Conservation (phyloP, 2,797 vertebrate genomes). For the Halcyon badia region DNA sequence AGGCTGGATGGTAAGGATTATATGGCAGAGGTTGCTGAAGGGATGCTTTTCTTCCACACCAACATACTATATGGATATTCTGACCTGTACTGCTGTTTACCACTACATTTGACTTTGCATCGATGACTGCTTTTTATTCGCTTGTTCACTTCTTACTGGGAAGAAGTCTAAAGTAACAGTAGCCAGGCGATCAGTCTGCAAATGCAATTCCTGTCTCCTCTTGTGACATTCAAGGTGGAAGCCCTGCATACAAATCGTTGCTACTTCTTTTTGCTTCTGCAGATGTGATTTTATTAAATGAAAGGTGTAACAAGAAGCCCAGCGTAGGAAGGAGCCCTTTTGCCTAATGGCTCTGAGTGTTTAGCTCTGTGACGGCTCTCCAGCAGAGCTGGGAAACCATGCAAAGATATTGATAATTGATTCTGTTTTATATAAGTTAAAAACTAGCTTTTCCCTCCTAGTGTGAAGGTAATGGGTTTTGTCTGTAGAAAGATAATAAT, state of each 20-base stretch:
- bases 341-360: conserved; percentile 43
- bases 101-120: neutral
- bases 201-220: conserved; percentile 37
- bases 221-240: conserved; percentile 29
- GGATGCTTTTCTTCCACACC: neutral
- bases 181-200: neutral
- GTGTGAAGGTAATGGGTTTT: conserved; percentile 74
- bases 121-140: neutral
- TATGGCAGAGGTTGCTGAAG: neutral
- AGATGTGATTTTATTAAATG: conserved; percentile 59
- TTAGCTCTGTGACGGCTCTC: conserved; percentile 34
- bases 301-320: conserved; percentile 33
- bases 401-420: conserved; percentile 71
- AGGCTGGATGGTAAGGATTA: neutral
- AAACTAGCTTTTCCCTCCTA: conserved; percentile 72
- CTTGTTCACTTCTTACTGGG: conserved; percentile 30
- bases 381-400: conserved; percentile 64
- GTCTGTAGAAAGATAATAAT: conserved; percentile 74
- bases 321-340: conserved; percentile 1
- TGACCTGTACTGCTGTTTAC: conserved; percentile 9
- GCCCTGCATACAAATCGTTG: conserved; percentile 35
- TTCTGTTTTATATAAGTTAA: conserved; percentile 64
- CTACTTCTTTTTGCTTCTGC: conserved; percentile 44
- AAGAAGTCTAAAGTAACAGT: neutral
- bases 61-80: neutral